Evolutionary conservation across 1,140 invertebrate species (phyloP).

Genomic region (Apis mellifera): DNA sequence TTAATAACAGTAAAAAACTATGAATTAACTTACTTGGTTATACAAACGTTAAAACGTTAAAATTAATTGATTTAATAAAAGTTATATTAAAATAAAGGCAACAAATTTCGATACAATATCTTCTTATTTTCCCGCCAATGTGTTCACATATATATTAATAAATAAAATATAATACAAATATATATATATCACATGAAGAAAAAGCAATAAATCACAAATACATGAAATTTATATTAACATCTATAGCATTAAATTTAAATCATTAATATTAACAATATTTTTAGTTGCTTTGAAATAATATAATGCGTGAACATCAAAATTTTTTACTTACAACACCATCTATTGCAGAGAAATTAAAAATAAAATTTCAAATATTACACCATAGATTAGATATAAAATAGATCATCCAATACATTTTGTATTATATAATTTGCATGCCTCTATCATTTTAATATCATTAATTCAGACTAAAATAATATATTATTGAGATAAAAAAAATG

Average conservation of each 20-base stretch:
- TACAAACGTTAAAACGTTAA: neutral
- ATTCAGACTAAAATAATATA: no score
- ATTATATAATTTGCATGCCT: no score
- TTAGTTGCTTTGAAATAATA: neutral
- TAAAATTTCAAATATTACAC: neutral
- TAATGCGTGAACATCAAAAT: neutral
- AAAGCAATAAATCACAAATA: neutral
- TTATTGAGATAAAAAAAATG: no score
- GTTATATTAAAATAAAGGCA: neutral
- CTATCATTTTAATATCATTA: no score
- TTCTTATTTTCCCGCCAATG: slow-evolving; percentile 48
- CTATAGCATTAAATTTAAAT: neutral
- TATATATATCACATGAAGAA: no score
- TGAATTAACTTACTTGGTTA: slow-evolving; percentile 12
- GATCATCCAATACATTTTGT: no score
- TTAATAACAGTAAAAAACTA: neutral
- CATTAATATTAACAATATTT: neutral
- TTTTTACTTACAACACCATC: neutral
- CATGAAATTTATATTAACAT: neutral
- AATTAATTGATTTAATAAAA: neutral
- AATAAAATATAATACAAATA: neutral
- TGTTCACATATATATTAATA: neutral
- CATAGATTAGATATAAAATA: neutral
- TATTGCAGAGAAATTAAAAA: neutral
- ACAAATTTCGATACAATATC: neutral